Evolutionary conservation across 2,113 vertebrate genomes (phyloP).

Genomic region (Cercocebus atys): DNA sequence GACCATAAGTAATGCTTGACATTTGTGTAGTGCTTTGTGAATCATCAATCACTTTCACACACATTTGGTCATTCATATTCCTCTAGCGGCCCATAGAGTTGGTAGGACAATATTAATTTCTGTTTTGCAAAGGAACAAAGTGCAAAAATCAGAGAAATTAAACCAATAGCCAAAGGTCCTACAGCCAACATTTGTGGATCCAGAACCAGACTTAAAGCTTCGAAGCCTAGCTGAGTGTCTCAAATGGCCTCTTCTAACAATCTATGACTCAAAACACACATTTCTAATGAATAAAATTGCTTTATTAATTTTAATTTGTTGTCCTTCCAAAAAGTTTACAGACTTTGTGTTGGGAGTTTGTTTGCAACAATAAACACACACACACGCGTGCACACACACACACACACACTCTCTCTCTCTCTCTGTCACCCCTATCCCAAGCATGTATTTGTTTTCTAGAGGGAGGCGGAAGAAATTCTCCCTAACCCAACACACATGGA

Average conservation of each 20-base stretch:
- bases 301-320: background rate
- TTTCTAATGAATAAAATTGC: background rate
- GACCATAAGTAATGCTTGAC: background rate
- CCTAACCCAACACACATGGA: background rate
- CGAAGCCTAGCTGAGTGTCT: background rate
- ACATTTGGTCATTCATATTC: background rate
- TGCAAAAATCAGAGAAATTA: background rate
- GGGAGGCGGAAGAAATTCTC: background rate
- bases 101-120: background rate
- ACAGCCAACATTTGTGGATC: background rate
- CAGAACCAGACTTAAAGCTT: background rate
- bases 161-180: background rate
- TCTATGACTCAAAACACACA: rapidly evolving
- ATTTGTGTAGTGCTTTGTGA: background rate
- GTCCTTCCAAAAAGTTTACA: background rate
- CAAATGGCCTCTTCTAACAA: rapidly evolving
- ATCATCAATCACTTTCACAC: background rate
- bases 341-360: background rate
- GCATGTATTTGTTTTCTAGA: background rate
- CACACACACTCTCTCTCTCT: background rate
- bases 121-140: background rate
- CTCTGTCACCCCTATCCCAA: background rate
- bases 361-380: background rate
- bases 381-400: background rate
- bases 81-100: background rate